Base-by-base conservation (phyloP, 2,113 vertebrate genomes). In the Meles meles region DNA sequence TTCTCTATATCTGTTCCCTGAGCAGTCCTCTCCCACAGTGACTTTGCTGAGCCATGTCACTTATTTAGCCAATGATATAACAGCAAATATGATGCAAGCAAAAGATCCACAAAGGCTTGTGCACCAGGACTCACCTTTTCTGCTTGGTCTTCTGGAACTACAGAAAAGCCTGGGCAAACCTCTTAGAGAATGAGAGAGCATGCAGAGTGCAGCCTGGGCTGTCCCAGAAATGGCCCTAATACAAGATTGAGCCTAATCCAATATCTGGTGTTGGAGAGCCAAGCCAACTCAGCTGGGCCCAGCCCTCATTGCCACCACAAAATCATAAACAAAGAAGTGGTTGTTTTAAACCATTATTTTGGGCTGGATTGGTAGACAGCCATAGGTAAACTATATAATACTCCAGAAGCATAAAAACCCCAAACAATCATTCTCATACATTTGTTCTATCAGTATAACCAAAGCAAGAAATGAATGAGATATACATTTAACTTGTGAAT, bases 391-490 rank as follows among this genome's bases (percentile, higher is more conserved):
- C 29, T 6, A 85, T 37, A 85, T 1, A 91, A 37, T 89, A 83
- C 37, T 71, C 44, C 10, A 31, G 7, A n/a, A 93, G 44, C n/a
- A 5, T 11, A 93, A 92, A 71, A 65, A 23, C 3, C 20, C 20
- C 21, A 84, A 72, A 49, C n/a, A 61, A 4, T 65, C 44, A 90
- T 57, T 82, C n/a, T 86, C 90, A 93, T 86, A 89, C 5, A 92
- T 42, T 89, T 84, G 8, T 17, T 82, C 21, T 80, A 21, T n/a
- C 31, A 42, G 10, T 77, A 7, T 44, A 81, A 88, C 76, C 47
- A 92, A 93, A 97, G 49, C 5, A 97, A 92, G 42, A 89, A 83
- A 74, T 52, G 25, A 84, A 90, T 49, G 49, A 80, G 5, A 47
- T 94, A 59, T 37, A 21, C 37, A 76, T 21, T 81, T 77, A 61